These are phyloP conservation scores for Rhinichthys osculus DNA, from an alignment of 2,797 vertebrate genomes.

Conservation along the genomic window DNA sequence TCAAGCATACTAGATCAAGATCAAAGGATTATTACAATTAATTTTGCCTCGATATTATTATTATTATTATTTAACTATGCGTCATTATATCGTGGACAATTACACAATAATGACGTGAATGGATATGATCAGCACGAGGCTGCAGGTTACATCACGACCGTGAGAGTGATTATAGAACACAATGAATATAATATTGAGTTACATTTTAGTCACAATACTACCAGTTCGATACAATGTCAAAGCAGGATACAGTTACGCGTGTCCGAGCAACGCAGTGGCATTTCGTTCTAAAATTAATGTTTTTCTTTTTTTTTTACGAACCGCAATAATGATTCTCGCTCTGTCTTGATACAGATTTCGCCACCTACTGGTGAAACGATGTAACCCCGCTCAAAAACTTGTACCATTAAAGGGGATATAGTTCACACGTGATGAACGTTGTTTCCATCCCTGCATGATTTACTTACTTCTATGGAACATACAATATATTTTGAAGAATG, in stretches of 20 bases:
- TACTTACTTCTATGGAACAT: not conserved
- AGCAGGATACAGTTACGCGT: not conserved
- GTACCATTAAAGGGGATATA: too few species aligned
- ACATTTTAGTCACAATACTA: not conserved
- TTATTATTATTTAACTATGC: not conserved
- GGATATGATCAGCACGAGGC: not conserved
- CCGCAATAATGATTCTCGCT: not conserved
- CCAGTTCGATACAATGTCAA: not conserved
- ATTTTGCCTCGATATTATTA: not conserved
- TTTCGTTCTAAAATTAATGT: not conserved
- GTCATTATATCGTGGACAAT: not conserved
- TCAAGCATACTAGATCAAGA: not conserved
- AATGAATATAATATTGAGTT: not conserved
- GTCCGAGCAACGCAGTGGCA: too few species aligned
- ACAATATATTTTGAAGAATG: not conserved
- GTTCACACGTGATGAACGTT: not conserved
- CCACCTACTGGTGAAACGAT: not conserved
- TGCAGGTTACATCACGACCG: not conserved
- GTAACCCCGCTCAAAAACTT: too few species aligned
- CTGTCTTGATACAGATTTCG: not conserved
- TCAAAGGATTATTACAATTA: not conserved
- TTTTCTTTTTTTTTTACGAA: not conserved
- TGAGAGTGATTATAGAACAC: not conserved
- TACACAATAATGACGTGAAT: not conserved
- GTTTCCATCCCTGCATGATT: not conserved